A percentile compares a stretch with the other conserved stretches of the same genome.
Conservation (phyloP, 2,113 vertebrate genomes). For the Odocoileus virginianus region DNA sequence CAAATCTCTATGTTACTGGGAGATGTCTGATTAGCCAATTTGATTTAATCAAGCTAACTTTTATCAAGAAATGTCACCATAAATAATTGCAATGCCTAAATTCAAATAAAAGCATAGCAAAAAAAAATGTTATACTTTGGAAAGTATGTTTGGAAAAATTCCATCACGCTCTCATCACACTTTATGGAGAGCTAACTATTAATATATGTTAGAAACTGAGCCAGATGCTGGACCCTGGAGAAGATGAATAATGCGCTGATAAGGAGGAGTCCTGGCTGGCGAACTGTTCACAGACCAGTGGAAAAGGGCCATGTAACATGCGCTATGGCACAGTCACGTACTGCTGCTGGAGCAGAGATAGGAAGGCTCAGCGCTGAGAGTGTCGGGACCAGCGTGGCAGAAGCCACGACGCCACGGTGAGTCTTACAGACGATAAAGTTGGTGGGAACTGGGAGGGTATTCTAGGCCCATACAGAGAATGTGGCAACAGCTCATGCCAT, state of each 20-base stretch:
- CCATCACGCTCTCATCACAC: neutral
- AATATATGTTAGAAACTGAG: neutral
- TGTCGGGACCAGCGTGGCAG: neutral
- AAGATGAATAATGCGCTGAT: neutral
- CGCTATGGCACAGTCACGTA: accelerated
- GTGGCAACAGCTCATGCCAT: neutral
- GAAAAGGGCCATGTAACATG: neutral
- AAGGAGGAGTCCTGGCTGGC: neutral
- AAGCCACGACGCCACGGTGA: neutral
- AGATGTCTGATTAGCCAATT: neutral
- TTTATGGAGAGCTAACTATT: neutral
- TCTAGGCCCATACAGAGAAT: neutral
- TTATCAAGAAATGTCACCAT: constrained; percentile 32
- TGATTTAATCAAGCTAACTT: neutral
- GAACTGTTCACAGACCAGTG: neutral
- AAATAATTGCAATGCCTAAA: neutral
- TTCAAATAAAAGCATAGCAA: neutral
- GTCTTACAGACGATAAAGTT: neutral
- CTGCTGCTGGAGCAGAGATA: neutral
- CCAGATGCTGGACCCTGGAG: too few relatives aligned
- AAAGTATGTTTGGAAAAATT: neutral
- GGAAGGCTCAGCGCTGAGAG: neutral
- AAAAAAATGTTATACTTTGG: neutral
- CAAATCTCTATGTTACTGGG: neutral
- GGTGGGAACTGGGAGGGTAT: neutral